phyloP scores from a whole-genome alignment of 2,797 vertebrate species.

The Simalia tracyae region DNA sequence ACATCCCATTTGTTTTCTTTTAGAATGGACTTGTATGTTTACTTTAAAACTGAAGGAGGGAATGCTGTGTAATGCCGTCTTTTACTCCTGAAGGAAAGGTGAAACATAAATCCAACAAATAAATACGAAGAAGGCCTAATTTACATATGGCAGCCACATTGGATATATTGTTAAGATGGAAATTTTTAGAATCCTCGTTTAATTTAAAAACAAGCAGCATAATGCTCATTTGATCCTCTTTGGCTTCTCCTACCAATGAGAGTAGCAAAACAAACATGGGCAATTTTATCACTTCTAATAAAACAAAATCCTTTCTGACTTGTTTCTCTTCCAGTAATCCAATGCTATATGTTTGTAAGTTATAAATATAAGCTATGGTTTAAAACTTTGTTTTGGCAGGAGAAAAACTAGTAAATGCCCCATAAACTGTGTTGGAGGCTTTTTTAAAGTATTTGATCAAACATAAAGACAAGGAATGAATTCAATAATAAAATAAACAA shows the following conservation, averaged over 20 bases:
- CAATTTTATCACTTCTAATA: background rate
- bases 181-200: background rate
- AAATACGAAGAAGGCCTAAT: background rate
- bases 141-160: background rate
- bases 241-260: background rate
- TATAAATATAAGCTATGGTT: background rate
- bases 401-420: background rate
- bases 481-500: background rate
- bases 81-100: background rate
- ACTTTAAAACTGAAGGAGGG: background rate
- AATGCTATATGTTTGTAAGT: background rate
- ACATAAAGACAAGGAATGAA: background rate
- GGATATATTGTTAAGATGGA: background rate
- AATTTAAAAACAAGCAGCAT: background rate
- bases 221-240: background rate
- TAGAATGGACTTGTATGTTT: background rate
- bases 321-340: background rate
- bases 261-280: background rate
- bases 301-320: background rate
- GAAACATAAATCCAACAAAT: background rate
- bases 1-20: background rate
- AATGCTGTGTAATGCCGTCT: background rate
- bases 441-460: background rate
- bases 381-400: background rate
- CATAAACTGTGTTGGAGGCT: background rate